Evolutionary conservation across 2,888 invertebrate species (phyloP), one percentile per base, ranked within the genome.

Genomic region (Cantharis flavilabris): DNA sequence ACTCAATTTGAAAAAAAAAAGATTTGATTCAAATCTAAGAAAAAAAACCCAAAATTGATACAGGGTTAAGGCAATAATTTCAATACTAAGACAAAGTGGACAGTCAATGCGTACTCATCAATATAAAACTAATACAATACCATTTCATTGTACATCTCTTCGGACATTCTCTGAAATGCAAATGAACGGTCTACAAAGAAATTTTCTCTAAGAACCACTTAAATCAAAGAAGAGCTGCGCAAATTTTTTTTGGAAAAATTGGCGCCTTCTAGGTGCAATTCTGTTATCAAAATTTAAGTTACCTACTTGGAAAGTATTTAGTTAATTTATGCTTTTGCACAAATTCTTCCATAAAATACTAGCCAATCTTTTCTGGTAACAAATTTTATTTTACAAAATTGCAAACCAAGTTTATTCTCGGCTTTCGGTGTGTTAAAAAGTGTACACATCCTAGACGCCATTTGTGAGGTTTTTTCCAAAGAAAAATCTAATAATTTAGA

Each of bases 101-200:
- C 82, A 82, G 74, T 78, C 80, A 81, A 81, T 79, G 79, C 80
- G 77, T 81, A 80, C 77, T 80, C 79, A 80, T 81, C 79, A 81
- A 82, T 81, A 83, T 83, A 85, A 86, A 86, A 85, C 83, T 85
- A 86, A 91, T 91, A 91, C 91, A 89, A 91, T 94, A 94, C 94
- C 94, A 94, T 93, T 90, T 93, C 93, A 93, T 94, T 94, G 93
- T 93, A 93, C 91, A 92, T 92, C 91, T 94, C 94, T 92, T 94
- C 93, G 91, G 93, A 93, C 93, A 93, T 93, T 93, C 92, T 93
- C 94, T 94, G 94, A 92, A 93, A 93, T 92, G 90, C 88, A 92
- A 92, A 91, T 89, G 79, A 83, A 86, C 85, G 82, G 83, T 83
- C 84, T 85, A 85, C 84, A 84, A 85, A 81, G 76, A 79, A 79